Percentiles rank a stretch among this genome's conserved stretches.
phyloP scores from a whole-genome alignment of 2,797 vertebrate species.

The Harpagifer antarcticus region DNA sequence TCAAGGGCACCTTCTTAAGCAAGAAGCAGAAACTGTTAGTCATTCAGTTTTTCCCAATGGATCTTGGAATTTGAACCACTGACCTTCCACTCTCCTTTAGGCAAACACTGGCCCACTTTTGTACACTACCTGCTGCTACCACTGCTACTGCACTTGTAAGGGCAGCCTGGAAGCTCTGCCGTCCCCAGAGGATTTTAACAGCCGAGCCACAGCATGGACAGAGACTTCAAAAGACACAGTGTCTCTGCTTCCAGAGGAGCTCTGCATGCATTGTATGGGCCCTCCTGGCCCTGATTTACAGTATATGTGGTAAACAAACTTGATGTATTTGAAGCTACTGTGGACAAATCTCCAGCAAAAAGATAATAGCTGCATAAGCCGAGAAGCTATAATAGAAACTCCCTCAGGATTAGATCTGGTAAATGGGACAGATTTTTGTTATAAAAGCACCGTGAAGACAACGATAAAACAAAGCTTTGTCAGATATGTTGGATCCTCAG shows the following conservation, averaged over 20 bases:
- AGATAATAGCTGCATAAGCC: constrained; percentile 9
- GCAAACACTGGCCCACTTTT: constrained; percentile 66
- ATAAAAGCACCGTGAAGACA: not conserved
- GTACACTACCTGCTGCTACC: constrained; percentile 20
- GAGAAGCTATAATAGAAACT: constrained; percentile 9
- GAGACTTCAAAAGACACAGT: constrained; percentile 30
- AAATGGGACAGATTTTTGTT: constrained; percentile 16
- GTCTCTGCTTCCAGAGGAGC: constrained; percentile 27
- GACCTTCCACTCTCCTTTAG: constrained; percentile 64
- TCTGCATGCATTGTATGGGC: constrained; percentile 3
- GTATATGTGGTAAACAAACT: constrained; percentile 6
- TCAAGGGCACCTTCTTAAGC: constrained; percentile 57
- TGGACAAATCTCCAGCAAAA: constrained; percentile 32
- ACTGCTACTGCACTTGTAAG: constrained; percentile 26
- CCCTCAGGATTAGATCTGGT: constrained; percentile 10
- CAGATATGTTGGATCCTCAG: not conserved
- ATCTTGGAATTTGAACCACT: constrained; percentile 50
- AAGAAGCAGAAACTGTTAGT: constrained; percentile 28
- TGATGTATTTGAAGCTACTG: not conserved
- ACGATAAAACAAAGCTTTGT: not conserved
- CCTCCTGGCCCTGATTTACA: constrained; percentile 3
- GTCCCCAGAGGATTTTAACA: constrained; percentile 49
- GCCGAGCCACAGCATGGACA: constrained; percentile 20
- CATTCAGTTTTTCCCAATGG: constrained; percentile 19
- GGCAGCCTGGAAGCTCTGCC: constrained; percentile 37